A percentile compares a stretch with the other conserved stretches of the same genome.
These are phyloP conservation scores for Nothocercus nigrocapillus DNA, from an alignment of 2,113 vertebrate species.

Conservation along the genomic window DNA sequence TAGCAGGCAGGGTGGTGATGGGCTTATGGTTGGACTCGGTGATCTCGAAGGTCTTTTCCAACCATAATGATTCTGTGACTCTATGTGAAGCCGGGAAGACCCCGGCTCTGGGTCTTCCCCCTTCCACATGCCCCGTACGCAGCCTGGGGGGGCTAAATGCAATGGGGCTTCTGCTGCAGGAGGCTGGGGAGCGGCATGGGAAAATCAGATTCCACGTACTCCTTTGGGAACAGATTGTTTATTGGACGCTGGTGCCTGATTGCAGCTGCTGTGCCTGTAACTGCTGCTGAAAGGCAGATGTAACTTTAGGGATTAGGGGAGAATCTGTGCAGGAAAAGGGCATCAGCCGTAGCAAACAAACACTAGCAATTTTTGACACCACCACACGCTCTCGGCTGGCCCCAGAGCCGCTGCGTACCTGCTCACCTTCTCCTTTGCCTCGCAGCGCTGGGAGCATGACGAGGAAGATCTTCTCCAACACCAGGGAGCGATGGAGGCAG, in stretches of 20 bases:
- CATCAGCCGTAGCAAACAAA: neutral
- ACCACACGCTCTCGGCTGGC: neutral
- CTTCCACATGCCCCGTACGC: fast-evolving
- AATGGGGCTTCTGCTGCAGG: neutral
- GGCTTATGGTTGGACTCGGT: too few relatives aligned
- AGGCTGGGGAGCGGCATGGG: neutral
- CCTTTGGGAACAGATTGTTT: neutral
- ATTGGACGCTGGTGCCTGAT: neutral
- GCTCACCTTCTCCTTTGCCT: neutral
- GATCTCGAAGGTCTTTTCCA: too few relatives aligned
- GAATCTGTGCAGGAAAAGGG: neutral
- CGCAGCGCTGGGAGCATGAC: conserved; percentile 82
- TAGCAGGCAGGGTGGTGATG: too few relatives aligned
- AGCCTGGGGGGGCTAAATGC: neutral
- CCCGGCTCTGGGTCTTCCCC: neutral
- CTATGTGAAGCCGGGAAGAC: too few relatives aligned
- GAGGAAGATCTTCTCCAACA: conserved; percentile 95
- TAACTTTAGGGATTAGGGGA: neutral
- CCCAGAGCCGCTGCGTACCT: neutral
- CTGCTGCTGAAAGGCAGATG: fast-evolving
- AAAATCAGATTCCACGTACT: neutral
- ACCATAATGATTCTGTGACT: too few relatives aligned
- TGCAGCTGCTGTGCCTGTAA: neutral
- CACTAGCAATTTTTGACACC: neutral
- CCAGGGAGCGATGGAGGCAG: conserved; percentile 94